Conservation (phyloP, 2,113 vertebrate species). For the Geococcyx californianus region DNA sequence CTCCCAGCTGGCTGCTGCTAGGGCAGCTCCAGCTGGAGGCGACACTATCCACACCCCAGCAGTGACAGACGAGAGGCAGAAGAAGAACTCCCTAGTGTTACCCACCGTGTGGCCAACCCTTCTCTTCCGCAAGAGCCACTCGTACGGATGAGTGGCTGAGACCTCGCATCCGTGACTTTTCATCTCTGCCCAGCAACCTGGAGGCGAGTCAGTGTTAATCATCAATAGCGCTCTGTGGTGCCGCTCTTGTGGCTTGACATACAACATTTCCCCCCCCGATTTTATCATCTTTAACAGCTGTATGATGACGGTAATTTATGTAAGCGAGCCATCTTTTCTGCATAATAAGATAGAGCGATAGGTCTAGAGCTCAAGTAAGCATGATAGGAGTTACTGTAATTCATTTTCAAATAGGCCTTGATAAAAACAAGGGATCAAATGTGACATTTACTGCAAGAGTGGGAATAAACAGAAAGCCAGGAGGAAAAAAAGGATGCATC, state of each 20-base stretch:
- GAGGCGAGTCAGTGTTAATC: not conserved
- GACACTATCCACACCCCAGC: not conserved
- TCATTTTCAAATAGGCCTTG: not conserved
- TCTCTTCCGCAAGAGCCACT: not conserved
- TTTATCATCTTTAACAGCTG: conserved; percentile 1
- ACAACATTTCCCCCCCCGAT: not conserved
- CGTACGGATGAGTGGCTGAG: not conserved
- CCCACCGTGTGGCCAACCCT: rapidly evolving
- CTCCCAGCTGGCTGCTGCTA: not conserved
- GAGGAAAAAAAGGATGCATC: not conserved
- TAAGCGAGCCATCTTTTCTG: not conserved
- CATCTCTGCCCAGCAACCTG: not conserved
- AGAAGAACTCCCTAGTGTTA: not conserved
- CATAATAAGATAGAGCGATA: not conserved
- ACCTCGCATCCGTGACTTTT: not conserved
- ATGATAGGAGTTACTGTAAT: not conserved
- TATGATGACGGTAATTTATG: conserved; percentile 21
- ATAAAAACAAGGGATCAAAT: conserved; percentile 10
- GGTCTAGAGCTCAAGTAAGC: not conserved
- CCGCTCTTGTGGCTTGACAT: not conserved
- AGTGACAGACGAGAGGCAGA: not conserved
- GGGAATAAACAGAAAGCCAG: conserved; percentile 17
- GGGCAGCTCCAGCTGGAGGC: not conserved
- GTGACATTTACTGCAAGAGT: conserved; percentile 5
- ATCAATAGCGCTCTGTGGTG: not conserved